A percentile compares a stretch with the other conserved stretches of the same genome.
phyloP scores from a whole-genome alignment of 2,797 vertebrate genomes.

The Coilia nasus region DNA sequence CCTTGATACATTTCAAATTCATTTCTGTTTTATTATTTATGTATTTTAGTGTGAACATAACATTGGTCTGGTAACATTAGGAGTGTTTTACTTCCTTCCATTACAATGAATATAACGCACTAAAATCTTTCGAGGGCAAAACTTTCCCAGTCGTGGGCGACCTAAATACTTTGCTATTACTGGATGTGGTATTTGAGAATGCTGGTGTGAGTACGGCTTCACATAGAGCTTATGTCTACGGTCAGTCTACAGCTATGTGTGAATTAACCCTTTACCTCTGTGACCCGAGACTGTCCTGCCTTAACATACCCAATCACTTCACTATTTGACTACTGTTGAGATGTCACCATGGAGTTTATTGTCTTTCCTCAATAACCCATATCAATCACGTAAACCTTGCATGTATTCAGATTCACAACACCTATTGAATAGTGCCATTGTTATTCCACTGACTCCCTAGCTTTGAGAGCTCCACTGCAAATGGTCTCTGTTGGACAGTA shows the following conservation, averaged over 20 bases:
- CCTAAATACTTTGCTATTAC: not conserved
- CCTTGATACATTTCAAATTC: too few relatives aligned
- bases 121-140: not conserved
- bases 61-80: not conserved
- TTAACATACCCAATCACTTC: not conserved
- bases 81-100: not conserved
- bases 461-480: slow-evolving; percentile 62
- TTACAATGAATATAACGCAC: not conserved
- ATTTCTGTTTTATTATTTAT: not conserved
- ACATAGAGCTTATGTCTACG: not conserved
- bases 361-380: not conserved
- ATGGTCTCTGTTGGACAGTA: slow-evolving; percentile 73
- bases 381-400: not conserved
- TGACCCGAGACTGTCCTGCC: not conserved
- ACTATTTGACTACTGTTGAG: not conserved
- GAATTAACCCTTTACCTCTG: not conserved
- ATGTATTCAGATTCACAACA: not conserved
- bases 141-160: not conserved
- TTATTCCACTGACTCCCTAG: slow-evolving; percentile 59
- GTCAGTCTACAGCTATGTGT: not conserved
- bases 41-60: too few relatives aligned
- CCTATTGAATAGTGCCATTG: too few relatives aligned
- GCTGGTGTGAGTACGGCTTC: not conserved
- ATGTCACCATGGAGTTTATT: not conserved
- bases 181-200: not conserved